Conservation (phyloP, 2,888 invertebrate species). For the Coelopa pilipes region DNA sequence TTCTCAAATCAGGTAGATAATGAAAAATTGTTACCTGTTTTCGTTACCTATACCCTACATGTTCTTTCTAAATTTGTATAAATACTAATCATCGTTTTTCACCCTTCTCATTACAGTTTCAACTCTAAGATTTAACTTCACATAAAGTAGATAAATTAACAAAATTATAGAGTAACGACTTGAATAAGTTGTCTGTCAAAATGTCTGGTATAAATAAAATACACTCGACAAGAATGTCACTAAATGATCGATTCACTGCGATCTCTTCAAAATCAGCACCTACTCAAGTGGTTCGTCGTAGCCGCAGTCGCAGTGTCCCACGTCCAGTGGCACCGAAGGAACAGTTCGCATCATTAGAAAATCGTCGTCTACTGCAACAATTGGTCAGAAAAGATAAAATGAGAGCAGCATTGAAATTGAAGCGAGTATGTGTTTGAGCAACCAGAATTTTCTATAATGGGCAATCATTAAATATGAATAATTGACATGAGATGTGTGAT, state of each 20-base stretch:
- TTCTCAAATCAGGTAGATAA: no score
- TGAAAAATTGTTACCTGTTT: no score
- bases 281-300: constrained; percentile 42
- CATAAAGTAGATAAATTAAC: not conserved
- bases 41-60: not conserved
- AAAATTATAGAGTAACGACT: no score
- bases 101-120: constrained; percentile 3
- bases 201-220: constrained; percentile 52
- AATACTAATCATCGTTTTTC: not conserved
- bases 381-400: constrained; percentile 64
- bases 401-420: constrained; percentile 64
- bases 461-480: no score
- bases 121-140: not conserved
- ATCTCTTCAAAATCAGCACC: constrained; percentile 54
- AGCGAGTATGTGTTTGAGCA: constrained; percentile 63
- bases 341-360: constrained; percentile 55
- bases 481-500: no score
- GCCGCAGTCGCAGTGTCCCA: constrained; percentile 53
- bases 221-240: constrained; percentile 67
- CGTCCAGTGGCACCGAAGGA: constrained; percentile 47
- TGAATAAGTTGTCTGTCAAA: not conserved
- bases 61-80: not conserved
- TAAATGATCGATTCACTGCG: constrained; percentile 67
- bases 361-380: constrained; percentile 62
- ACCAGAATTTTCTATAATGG: not conserved